A percentile compares a stretch with the other conserved stretches of the same genome.
Conservation (phyloP, 2,113 vertebrate genomes). For the Anser brachyrhynchus region DNA sequence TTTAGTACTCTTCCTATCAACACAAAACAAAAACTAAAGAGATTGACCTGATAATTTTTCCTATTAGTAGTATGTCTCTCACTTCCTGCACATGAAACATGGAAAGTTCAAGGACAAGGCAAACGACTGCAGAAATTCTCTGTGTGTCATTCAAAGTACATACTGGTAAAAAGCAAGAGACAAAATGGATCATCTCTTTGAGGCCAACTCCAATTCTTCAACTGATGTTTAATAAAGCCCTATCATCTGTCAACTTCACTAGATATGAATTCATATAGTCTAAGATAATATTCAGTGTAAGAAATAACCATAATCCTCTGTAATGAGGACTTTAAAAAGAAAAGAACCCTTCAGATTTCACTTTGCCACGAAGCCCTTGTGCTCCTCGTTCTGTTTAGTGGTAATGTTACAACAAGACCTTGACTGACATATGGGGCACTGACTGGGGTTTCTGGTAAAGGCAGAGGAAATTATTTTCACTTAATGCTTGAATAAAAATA, state of each 20-base stretch:
- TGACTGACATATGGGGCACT: not conserved
- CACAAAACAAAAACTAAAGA: not conserved
- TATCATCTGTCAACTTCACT: not conserved
- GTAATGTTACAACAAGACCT: not conserved
- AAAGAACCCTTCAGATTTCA: not conserved
- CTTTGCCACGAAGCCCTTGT: not conserved
- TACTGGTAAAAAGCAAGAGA: not conserved
- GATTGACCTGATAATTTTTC: not conserved
- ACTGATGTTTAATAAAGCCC: not conserved
- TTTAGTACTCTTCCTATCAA: not conserved
- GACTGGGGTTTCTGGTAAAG: not conserved
- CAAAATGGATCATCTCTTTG: not conserved
- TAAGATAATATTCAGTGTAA: not conserved
- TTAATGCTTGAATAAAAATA: not conserved
- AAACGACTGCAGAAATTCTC: not conserved
- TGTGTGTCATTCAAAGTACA: not conserved
- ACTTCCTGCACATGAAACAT: not conserved
- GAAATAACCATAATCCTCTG: not conserved
- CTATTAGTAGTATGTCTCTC: not conserved
- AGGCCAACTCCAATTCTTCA: not conserved
- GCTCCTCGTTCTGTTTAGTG: not conserved
- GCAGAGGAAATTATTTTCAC: conserved; percentile 2
- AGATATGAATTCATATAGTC: not conserved
- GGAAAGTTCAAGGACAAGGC: not conserved
- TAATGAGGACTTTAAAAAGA: not conserved